A percentile compares a stretch with the other conserved stretches of the same genome.
phyloP scores from a whole-genome alignment of 2,797 vertebrate species.

The Eulemur albifrons region DNA sequence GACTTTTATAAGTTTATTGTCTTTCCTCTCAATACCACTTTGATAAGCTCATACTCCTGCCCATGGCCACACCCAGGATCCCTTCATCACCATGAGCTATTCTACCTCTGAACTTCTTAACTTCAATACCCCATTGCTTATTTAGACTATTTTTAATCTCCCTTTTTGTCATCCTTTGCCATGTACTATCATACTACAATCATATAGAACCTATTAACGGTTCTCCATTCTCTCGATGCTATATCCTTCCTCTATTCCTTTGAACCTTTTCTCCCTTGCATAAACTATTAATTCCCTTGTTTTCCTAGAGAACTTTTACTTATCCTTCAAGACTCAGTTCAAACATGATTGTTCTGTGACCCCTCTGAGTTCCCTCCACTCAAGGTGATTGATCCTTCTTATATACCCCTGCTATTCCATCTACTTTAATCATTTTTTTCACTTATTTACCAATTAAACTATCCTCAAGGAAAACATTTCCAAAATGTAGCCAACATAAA shows the following conservation, averaged over 20 bases:
- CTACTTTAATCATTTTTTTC: background rate
- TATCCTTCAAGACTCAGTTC: background rate
- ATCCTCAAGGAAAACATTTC: background rate
- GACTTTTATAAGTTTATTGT: slow-evolving; percentile 22
- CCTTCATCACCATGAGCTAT: background rate
- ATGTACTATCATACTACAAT: background rate
- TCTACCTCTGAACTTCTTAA: slow-evolving; percentile 37
- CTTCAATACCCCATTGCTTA: background rate
- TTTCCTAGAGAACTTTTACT: slow-evolving; percentile 6
- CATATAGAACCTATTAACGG: background rate
- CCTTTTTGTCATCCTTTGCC: background rate
- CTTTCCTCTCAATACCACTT: background rate
- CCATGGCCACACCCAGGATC: background rate
- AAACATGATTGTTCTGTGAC: background rate
- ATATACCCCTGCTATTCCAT: background rate
- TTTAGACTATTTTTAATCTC: background rate
- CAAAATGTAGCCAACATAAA: background rate
- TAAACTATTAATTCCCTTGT: background rate
- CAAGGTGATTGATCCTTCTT: background rate
- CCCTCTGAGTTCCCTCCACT: background rate
- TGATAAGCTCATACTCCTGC: background rate
- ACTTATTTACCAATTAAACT: background rate
- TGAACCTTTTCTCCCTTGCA: background rate
- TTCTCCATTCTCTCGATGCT: background rate
- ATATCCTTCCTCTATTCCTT: background rate